Evolutionary conservation across 2,888 invertebrate genomes (phyloP).

Genomic region (Andrena camellia): DNA sequence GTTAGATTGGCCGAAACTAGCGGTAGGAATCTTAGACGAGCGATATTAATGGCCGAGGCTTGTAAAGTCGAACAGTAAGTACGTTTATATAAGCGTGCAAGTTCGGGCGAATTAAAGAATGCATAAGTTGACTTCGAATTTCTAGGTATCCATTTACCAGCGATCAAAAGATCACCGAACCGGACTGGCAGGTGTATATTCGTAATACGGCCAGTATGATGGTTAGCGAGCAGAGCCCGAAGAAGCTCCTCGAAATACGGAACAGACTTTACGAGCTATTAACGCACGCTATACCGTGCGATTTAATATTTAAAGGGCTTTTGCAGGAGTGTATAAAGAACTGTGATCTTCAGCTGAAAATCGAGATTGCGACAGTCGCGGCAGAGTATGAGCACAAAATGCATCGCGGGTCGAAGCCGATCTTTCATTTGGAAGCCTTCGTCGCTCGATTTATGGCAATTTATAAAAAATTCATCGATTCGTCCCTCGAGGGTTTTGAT

Average conservation of each 20-base stretch:
- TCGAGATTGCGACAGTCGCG: slow-evolving; percentile 93
- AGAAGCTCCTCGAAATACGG: slow-evolving; percentile 93
- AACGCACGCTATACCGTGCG: slow-evolving; percentile 96
- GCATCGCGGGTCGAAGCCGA: slow-evolving; percentile 96
- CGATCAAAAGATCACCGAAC: slow-evolving; percentile 93
- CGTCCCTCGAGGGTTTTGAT: slow-evolving; percentile 88
- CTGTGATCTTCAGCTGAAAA: slow-evolving; percentile 96
- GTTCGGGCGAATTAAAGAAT: background rate
- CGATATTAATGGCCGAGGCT: slow-evolving; percentile 96
- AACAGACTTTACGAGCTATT: slow-evolving; percentile 96
- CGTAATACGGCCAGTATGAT: slow-evolving; percentile 95
- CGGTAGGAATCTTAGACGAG: slow-evolving; percentile 95
- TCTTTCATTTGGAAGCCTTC: slow-evolving; percentile 99
- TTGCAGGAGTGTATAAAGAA: slow-evolving; percentile 93
- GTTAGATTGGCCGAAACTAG: slow-evolving; percentile 91
- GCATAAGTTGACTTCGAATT: slow-evolving; percentile 33
- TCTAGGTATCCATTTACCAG: slow-evolving; percentile 91
- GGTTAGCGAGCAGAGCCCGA: slow-evolving; percentile 94
- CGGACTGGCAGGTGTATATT: slow-evolving; percentile 97
- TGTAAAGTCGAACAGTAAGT: slow-evolving; percentile 94
- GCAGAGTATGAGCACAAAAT: slow-evolving; percentile 97
- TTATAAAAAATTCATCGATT: slow-evolving; percentile 95
- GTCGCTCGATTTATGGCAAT: slow-evolving; percentile 98
- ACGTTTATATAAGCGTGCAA: background rate
- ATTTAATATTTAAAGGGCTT: slow-evolving; percentile 95